Evolutionary conservation across 2,797 vertebrate species (phyloP).

Genomic region (Emydoidea blandingii): DNA sequence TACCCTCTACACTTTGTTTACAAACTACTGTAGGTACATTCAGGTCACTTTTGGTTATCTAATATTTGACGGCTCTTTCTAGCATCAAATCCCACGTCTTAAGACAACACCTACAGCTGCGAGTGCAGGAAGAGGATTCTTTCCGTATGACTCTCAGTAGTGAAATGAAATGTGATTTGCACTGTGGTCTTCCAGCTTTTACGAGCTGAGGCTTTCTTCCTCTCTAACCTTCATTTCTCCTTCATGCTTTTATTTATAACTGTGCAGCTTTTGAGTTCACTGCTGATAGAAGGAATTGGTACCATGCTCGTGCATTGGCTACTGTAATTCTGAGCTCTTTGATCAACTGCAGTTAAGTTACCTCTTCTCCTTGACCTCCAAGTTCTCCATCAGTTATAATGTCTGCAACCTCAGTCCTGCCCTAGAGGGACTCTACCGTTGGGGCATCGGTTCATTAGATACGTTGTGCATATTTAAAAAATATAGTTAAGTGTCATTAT

Average conservation of each 20-base stretch:
- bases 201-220: background rate
- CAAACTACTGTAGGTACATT: fast-evolving
- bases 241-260: background rate
- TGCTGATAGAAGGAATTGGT: background rate
- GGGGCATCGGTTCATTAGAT: background rate
- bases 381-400: conserved; percentile 8
- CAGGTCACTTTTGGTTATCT: fast-evolving
- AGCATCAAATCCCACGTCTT: background rate
- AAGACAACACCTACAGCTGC: background rate
- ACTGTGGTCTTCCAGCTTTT: background rate
- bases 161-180: background rate
- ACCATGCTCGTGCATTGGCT: background rate
- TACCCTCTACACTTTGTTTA: background rate
- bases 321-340: background rate
- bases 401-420: background rate
- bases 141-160: background rate
- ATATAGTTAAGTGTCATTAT: background rate
- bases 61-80: background rate
- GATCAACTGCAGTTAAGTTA: conserved; percentile 29
- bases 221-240: background rate
- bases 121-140: background rate
- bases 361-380: conserved; percentile 32
- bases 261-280: background rate
- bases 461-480: background rate
- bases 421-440: background rate